These are phyloP conservation scores for Watersipora subatra DNA, from an alignment of 1,140 invertebrate genomes.

Conservation along the genomic window DNA sequence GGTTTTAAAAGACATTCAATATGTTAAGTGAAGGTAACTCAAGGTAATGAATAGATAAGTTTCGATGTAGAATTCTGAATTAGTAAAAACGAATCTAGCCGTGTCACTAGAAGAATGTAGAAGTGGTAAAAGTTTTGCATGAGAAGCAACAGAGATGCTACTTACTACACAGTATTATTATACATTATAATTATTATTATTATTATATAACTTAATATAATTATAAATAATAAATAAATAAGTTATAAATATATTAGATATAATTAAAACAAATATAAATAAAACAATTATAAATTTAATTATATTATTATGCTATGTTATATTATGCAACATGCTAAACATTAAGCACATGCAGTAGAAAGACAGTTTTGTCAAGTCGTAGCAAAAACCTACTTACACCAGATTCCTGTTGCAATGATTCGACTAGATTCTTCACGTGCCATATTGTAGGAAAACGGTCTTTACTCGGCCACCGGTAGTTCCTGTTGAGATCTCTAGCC, in stretches of 20 bases:
- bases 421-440: background rate
- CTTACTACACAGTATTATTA: too few relatives aligned
- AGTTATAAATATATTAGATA: background rate
- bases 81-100: too few relatives aligned
- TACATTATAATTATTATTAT: too few relatives aligned
- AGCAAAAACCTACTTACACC: background rate
- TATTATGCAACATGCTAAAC: background rate
- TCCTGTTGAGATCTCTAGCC: conserved; percentile 14
- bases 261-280: background rate
- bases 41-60: too few relatives aligned
- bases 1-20: too few relatives aligned
- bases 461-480: background rate
- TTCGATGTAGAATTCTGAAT: too few relatives aligned
- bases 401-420: background rate
- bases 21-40: too few relatives aligned
- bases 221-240: background rate
- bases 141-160: too few relatives aligned
- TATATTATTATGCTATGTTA: background rate
- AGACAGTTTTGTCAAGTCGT: background rate
- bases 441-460: background rate
- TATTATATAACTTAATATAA: too few relatives aligned
- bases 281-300: background rate
- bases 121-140: too few relatives aligned
- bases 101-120: too few relatives aligned
- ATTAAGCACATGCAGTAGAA: background rate